Evolutionary conservation across 2,797 vertebrate genomes (phyloP).

Genomic region (Danio jaintianensis): DNA sequence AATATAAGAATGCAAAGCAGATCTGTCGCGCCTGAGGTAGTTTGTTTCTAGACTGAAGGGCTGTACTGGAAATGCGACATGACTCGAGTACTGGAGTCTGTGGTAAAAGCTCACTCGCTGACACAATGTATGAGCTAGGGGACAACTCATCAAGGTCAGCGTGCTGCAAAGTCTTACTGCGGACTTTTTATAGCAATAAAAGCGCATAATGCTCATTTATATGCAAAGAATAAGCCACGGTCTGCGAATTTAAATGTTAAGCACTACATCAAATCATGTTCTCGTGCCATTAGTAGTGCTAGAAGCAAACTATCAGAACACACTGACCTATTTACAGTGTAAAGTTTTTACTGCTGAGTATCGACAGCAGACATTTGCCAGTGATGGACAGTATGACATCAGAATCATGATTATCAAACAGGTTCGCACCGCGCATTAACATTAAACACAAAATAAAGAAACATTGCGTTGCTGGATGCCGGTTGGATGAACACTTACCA

Average conservation of each 20-base stretch:
- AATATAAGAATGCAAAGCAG: conserved; percentile 50
- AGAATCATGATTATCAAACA: conserved; percentile 11
- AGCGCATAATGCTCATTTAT: neutral
- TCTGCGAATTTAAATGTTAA: neutral
- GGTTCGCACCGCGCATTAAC: conserved; percentile 2
- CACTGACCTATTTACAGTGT: conserved; percentile 45
- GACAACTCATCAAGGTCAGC: conserved; percentile 65
- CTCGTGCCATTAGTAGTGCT: neutral
- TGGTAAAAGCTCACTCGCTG: conserved; percentile 52
- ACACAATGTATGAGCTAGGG: conserved; percentile 59
- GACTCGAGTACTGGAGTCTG: conserved; percentile 55
- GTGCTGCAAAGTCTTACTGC: conserved; percentile 59
- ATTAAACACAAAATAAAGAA: conserved; percentile 1
- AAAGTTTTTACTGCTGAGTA: conserved; percentile 40
- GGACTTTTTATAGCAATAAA: conserved; percentile 46
- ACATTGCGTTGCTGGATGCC: neutral
- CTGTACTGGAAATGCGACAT: conserved; percentile 61
- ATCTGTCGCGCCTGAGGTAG: conserved; percentile 51
- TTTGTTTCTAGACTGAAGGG: conserved; percentile 62
- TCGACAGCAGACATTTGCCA: conserved; percentile 21
- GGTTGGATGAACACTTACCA: conserved; percentile 57
- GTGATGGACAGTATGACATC: conserved; percentile 12
- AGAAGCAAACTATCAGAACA: conserved; percentile 35
- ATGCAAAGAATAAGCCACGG: conserved; percentile 3
- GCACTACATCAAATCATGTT: neutral